Evolutionary conservation across 2,113 vertebrate species (phyloP).

Genomic region (Ciconia stormi): DNA sequence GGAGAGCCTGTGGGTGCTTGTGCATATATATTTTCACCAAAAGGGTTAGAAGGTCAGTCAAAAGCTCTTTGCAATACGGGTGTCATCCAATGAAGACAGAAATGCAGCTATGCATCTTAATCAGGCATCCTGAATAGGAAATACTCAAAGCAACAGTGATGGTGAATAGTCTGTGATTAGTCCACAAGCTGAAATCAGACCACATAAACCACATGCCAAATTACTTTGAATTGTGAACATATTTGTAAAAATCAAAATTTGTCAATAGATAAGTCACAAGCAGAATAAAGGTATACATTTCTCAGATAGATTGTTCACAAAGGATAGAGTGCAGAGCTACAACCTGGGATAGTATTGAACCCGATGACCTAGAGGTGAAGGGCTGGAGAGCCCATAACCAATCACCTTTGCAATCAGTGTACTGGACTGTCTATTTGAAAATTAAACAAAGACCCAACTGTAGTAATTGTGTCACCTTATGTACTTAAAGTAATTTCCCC

Average conservation of each 20-base stretch:
- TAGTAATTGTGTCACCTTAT: constrained; percentile 61
- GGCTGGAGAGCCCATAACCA: constrained; percentile 36
- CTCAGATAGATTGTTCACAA: background rate
- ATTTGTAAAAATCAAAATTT: background rate
- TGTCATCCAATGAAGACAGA: constrained; percentile 49
- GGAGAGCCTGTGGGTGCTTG: background rate
- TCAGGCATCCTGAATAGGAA: constrained; percentile 25
- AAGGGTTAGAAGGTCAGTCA: background rate
- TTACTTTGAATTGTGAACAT: background rate
- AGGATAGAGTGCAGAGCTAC: background rate
- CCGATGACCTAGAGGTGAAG: background rate
- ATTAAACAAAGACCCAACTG: constrained; percentile 59
- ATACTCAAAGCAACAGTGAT: constrained; percentile 31
- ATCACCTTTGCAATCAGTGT: constrained; percentile 37
- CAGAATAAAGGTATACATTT: background rate
- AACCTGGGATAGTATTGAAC: constrained; percentile 23
- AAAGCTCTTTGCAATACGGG: constrained; percentile 28
- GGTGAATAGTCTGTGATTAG: constrained; percentile 13
- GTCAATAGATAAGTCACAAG: background rate
- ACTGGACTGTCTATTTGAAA: constrained; percentile 48
- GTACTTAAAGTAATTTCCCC: constrained; percentile 61
- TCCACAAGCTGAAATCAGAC: background rate
- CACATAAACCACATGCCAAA: background rate
- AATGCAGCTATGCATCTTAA: constrained; percentile 51
- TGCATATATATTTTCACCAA: constrained; percentile 41